Percentiles rank a stretch among this genome's conserved stretches.
phyloP scores from a whole-genome alignment of 37 sponge, comb jelly and placozoan species.

The Oopsacas minuta region DNA sequence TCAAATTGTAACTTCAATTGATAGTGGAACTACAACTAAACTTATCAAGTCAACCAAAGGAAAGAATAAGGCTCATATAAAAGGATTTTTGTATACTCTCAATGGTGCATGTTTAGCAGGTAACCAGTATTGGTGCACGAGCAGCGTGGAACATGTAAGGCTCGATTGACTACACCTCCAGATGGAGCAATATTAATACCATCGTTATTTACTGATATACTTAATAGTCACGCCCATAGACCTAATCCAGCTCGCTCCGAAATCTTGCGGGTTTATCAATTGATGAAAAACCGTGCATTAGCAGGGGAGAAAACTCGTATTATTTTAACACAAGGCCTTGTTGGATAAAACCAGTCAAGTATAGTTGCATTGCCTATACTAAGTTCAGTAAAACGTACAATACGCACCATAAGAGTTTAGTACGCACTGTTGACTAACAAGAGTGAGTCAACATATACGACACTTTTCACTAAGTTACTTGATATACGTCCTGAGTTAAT shows the following conservation, averaged over 20 bases:
- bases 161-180: not conserved
- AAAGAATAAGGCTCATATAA: constrained; percentile 11
- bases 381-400: constrained; percentile 12
- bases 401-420: constrained; percentile 14
- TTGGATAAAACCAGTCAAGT: not conserved
- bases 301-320: not conserved
- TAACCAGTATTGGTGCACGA: not conserved
- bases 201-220: not conserved
- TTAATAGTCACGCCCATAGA: not conserved
- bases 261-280: constrained; percentile 7
- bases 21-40: not conserved
- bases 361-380: not conserved
- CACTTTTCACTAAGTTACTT: not conserved
- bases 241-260: constrained; percentile 17
- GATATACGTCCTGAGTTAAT: constrained; percentile 19
- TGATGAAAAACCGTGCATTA: constrained; percentile 14
- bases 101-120: not conserved
- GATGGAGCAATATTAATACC: constrained; percentile 3
- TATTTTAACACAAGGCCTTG: no score
- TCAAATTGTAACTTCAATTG: no score
- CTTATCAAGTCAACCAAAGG: constrained; percentile 16
- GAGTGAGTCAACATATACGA: not conserved
- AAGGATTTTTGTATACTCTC: constrained; percentile 8
- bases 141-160: constrained; percentile 13
- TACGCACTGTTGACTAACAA: constrained; percentile 17